phyloP scores from a whole-genome alignment of 2,888 invertebrate species.

The Callosobruchus maculatus region DNA sequence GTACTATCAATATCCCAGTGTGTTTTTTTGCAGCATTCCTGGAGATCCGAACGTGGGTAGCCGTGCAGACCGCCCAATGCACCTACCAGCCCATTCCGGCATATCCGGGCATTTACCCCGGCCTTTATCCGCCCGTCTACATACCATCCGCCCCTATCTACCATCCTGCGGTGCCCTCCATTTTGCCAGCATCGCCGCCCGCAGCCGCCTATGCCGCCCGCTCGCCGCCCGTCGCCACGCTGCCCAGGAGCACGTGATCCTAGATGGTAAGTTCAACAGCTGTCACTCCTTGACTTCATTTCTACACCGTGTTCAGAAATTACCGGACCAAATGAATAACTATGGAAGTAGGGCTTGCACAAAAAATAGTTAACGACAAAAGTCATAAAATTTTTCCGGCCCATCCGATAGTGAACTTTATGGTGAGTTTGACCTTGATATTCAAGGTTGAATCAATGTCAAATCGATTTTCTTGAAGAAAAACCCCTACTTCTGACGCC shows the following conservation, averaged over 20 bases:
- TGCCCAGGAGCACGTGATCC: background rate
- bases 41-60: conserved; percentile 38
- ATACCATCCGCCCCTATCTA: conserved; percentile 36
- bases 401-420: no score
- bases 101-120: conserved; percentile 31
- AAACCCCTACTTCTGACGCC: no score
- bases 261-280: background rate
- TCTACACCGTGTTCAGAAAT: no score
- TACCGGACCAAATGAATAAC: no score
- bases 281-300: background rate
- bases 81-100: conserved; percentile 33
- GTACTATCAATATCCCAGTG: no score
- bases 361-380: no score
- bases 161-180: conserved; percentile 10
- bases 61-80: conserved; percentile 39
- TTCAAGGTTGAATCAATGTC: no score
- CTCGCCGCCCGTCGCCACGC: conserved; percentile 12
- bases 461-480: no score
- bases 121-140: conserved; percentile 40
- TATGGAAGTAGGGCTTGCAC: no score
- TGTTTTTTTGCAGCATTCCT: conserved; percentile 35
- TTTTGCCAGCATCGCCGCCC: conserved; percentile 8
- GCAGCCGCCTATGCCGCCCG: conserved; percentile 9
- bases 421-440: no score
- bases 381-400: no score